Evolutionary conservation across 2,113 vertebrate genomes (phyloP).

Genomic region (Prunella fulvescens): DNA sequence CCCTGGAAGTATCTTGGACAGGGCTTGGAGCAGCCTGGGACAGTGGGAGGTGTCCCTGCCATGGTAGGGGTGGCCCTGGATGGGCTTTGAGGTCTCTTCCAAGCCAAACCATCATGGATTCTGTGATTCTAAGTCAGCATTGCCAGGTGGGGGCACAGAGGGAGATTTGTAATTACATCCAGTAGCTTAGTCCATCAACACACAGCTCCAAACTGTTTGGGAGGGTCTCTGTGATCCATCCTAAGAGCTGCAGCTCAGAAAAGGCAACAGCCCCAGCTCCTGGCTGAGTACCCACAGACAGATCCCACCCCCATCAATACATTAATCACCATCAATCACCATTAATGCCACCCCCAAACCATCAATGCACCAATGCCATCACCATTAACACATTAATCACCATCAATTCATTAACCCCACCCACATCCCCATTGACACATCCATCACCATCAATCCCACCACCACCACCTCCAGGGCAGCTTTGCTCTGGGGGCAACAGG

Average conservation of each 20-base stretch:
- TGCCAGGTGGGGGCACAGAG: neutral
- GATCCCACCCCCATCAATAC: neutral
- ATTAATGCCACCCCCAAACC: neutral
- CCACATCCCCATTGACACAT: neutral
- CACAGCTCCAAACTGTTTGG: rapidly evolving
- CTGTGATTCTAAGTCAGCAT: neutral
- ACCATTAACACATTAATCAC: neutral
- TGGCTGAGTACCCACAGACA: neutral
- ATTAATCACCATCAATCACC: neutral
- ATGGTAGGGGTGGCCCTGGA: neutral
- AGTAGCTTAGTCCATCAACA: neutral
- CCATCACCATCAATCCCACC: neutral
- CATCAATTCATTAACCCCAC: neutral
- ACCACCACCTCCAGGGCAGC: neutral
- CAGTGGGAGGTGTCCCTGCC: neutral
- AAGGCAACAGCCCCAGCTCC: neutral
- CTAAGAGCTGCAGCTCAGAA: neutral
- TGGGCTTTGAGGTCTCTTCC: neutral
- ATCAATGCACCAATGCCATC: neutral
- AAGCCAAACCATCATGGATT: neutral
- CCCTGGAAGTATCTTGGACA: neutral
- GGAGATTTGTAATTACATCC: neutral
- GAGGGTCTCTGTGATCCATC: neutral
- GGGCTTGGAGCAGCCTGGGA: neutral
- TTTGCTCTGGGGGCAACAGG: neutral